Percentiles rank a stretch among this genome's conserved stretches.
phyloP scores from a whole-genome alignment of 2,113 vertebrate species.

The Leptosomus discolor region DNA sequence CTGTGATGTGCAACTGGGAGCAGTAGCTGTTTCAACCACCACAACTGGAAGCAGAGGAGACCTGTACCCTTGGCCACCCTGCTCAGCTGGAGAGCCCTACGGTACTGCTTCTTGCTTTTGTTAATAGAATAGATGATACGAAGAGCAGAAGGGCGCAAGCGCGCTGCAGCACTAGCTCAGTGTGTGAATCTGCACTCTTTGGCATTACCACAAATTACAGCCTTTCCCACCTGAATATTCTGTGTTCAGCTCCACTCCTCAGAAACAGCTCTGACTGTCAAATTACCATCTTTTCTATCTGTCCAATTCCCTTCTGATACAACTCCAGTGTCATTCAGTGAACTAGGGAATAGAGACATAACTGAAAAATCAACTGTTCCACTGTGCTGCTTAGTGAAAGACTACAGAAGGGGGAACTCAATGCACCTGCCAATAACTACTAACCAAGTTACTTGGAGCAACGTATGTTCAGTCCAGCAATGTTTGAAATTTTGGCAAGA shows the following conservation, averaged over 20 bases:
- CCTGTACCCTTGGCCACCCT: rapidly evolving
- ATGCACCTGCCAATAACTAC: not conserved
- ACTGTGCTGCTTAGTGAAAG: not conserved
- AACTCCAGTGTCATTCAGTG: not conserved
- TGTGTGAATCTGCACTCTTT: not conserved
- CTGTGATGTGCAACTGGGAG: not conserved
- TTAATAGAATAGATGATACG: not conserved
- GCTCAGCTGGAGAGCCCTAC: not conserved
- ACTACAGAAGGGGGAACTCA: not conserved
- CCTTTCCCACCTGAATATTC: not conserved
- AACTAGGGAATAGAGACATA: not conserved
- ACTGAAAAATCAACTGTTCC: not conserved
- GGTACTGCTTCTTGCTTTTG: rapidly evolving
- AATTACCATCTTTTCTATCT: not conserved
- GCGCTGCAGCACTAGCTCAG: not conserved
- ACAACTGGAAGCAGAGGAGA: not conserved
- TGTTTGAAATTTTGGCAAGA: not conserved
- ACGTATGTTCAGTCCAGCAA: not conserved
- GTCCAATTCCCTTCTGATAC: not conserved
- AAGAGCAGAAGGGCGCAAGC: not conserved
- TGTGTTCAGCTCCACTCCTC: not conserved
- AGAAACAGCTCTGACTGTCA: not conserved
- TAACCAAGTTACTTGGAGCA: not conserved
- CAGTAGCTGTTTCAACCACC: not conserved
- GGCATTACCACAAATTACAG: not conserved